These are phyloP conservation scores for Oceanodroma leucorhoa DNA, from an alignment of 2,797 vertebrate species.

Conservation along the genomic window DNA sequence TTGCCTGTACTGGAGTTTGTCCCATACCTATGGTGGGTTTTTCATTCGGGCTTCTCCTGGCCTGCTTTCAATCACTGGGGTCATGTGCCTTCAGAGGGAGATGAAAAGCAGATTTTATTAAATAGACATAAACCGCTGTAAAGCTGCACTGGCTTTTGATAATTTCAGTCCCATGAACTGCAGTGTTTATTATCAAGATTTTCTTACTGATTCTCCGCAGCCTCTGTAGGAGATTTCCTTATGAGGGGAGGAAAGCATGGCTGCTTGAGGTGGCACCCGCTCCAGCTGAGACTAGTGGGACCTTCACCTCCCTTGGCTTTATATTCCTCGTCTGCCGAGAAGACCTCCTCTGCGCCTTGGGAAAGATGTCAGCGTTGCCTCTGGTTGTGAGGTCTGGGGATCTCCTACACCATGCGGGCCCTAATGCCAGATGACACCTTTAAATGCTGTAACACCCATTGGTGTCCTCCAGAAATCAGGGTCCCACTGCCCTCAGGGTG, in stretches of 20 bases:
- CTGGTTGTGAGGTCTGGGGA: neutral
- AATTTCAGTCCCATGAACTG: neutral
- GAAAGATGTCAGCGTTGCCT: rapidly evolving
- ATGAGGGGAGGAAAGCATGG: neutral
- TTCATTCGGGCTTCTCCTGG: neutral
- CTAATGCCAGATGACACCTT: neutral
- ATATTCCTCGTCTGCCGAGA: rapidly evolving
- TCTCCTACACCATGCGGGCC: neutral
- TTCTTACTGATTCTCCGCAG: neutral
- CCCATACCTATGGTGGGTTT: neutral
- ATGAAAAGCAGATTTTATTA: slow-evolving; percentile 49
- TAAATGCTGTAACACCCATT: rapidly evolving
- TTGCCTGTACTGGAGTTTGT: neutral
- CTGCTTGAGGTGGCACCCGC: neutral
- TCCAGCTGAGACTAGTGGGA: neutral
- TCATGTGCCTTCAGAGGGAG: neutral
- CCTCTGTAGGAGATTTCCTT: neutral
- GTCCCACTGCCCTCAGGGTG: neutral
- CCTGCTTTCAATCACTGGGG: slow-evolving; percentile 41
- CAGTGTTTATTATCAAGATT: neutral
- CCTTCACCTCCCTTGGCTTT: neutral
- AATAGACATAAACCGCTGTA: neutral
- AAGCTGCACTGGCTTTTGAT: neutral
- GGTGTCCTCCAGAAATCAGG: neutral
- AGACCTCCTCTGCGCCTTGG: neutral